A percentile compares a stretch with the other conserved stretches of the same genome.
These are phyloP conservation scores for Gymnocheta viridis DNA, from an alignment of 2,888 invertebrate species.

Conservation along the genomic window DNA sequence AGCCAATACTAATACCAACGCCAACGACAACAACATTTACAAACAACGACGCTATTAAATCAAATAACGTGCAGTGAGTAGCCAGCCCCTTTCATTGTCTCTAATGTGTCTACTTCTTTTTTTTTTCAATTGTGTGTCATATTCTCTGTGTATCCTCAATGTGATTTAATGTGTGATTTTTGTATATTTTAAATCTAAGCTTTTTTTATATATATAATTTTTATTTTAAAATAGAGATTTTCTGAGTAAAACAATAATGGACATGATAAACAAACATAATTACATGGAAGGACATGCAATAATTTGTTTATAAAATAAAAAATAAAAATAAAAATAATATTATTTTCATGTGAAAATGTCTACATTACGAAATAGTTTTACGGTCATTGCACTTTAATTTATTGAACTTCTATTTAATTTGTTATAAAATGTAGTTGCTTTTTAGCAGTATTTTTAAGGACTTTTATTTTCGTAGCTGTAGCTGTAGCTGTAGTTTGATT, in stretches of 20 bases:
- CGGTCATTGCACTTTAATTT: constrained; percentile 60
- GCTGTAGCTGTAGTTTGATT: constrained; percentile 16
- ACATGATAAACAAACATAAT: constrained; percentile 9
- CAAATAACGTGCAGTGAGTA: constrained; percentile 65
- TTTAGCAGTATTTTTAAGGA: constrained; percentile 10
- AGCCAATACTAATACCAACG: constrained; percentile 25
- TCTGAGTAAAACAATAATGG: neutral
- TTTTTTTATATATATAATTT: constrained; percentile 5
- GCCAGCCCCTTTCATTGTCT: constrained; percentile 28
- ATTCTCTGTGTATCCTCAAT: constrained; percentile 26
- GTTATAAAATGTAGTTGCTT: constrained; percentile 11
- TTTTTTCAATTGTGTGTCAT: constrained; percentile 23
- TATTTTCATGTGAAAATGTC: neutral
- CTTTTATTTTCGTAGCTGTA: neutral
- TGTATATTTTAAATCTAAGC: constrained; percentile 13
- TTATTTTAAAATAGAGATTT: constrained; percentile 12
- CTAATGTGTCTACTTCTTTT: constrained; percentile 32
- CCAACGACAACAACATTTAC: constrained; percentile 25
- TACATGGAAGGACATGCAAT: constrained; percentile 38
- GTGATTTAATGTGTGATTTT: constrained; percentile 34
- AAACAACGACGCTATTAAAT: constrained; percentile 29
- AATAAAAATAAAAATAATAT: neutral
- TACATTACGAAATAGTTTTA: constrained; percentile 20
- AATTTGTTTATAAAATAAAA: constrained; percentile 5
- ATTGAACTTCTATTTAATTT: neutral